A percentile compares a stretch with the other conserved stretches of the same genome.
Conservation (phyloP, 92 coral and sea anemone species). For the Bergia puertoricense region DNA sequence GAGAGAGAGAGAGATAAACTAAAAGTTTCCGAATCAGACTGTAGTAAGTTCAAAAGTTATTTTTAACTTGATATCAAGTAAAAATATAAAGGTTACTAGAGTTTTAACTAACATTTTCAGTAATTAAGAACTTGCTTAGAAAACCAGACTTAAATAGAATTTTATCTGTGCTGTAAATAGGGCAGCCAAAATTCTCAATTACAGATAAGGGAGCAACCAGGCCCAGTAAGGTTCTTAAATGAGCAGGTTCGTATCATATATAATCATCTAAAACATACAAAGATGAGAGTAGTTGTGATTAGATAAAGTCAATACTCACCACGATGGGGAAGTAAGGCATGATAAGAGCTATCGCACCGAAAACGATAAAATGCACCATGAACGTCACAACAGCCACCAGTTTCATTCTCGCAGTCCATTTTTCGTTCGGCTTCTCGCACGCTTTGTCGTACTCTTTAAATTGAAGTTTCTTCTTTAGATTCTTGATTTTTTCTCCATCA, state of each 20-base stretch:
- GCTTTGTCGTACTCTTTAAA: not conserved
- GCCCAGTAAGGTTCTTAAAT: not conserved
- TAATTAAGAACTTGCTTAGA: too few species aligned
- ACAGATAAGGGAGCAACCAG: too few species aligned
- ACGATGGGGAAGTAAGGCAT: conserved; percentile 42
- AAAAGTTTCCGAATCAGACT: too few species aligned
- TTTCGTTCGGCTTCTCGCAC: not conserved
- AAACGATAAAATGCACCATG: conserved; percentile 32
- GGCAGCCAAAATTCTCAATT: too few species aligned
- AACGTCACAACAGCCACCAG: conserved; percentile 9
- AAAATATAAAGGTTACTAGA: too few species aligned
- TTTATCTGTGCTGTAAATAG: too few species aligned
- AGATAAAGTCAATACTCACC: conserved; percentile 6
- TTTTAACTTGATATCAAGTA: too few species aligned
- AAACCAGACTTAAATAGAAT: too few species aligned
- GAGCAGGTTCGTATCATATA: not conserved
- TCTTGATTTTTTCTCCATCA: not conserved
- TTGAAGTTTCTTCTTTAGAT: not conserved
- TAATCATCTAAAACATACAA: not conserved
- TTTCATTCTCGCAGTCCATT: conserved; percentile 42
- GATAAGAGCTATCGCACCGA: conserved; percentile 36
- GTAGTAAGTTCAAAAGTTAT: too few species aligned
- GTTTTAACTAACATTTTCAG: too few species aligned
- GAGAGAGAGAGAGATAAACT: too few species aligned
- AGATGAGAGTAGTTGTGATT: not conserved